Evolutionary conservation across 2,113 vertebrate genomes (phyloP).

Genomic region (Trochalopteron elliotii): DNA sequence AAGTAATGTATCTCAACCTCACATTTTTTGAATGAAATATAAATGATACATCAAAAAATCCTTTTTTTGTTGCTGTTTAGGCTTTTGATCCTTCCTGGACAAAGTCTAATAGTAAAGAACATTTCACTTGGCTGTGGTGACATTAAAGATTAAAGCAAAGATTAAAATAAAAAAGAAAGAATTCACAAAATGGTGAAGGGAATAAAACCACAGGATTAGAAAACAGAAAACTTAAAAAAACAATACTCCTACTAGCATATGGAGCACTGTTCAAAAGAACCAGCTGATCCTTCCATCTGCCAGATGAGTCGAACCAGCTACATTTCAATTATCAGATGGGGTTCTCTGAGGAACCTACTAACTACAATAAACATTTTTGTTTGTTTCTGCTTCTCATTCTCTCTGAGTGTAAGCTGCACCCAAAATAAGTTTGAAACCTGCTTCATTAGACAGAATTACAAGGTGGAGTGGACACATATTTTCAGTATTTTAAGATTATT

Average conservation of each 20-base stretch:
- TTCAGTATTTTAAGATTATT: not conserved
- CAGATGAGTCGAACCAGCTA: not conserved
- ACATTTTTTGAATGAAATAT: conserved; percentile 40
- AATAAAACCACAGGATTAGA: fast-evolving
- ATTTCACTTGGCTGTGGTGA: not conserved
- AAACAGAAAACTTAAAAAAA: not conserved
- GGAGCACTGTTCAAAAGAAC: not conserved
- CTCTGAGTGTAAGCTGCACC: not conserved
- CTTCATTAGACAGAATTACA: not conserved
- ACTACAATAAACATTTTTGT: not conserved
- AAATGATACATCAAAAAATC: conserved; percentile 40
- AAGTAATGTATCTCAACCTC: conserved; percentile 14
- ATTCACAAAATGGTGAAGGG: not conserved
- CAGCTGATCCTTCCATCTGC: not conserved
- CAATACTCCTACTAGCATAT: not conserved
- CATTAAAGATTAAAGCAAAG: not conserved
- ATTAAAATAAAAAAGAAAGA: not conserved
- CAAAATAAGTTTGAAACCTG: not conserved
- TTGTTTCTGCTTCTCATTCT: not conserved
- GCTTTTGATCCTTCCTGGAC: conserved; percentile 55
- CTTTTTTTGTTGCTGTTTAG: not conserved
- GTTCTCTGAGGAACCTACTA: not conserved
- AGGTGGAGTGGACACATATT: not conserved
- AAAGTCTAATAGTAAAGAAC: conserved; percentile 35
- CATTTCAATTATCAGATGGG: not conserved